These are phyloP conservation scores for Caenorhabditis auriculariae DNA, from an alignment of 2,888 invertebrate species.

Conservation along the genomic window DNA sequence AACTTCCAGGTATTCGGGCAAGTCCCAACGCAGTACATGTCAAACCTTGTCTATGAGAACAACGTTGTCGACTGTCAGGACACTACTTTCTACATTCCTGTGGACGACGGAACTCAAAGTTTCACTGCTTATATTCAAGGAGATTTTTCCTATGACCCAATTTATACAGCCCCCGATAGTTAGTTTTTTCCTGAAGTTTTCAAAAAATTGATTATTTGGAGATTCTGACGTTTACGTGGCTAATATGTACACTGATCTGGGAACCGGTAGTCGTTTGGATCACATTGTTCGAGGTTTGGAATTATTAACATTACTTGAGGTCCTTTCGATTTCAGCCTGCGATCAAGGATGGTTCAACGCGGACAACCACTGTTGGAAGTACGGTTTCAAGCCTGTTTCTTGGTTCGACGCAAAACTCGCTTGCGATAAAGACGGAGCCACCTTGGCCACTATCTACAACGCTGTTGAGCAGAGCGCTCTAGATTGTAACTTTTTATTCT, in stretches of 20 bases:
- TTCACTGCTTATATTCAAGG: conserved; percentile 33
- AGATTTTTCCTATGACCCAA: conserved; percentile 16
- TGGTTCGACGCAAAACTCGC: conserved; percentile 33
- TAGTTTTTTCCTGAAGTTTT: background rate
- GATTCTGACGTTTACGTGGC: conserved; percentile 4
- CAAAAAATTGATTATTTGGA: background rate
- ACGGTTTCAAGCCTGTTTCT: conserved; percentile 12
- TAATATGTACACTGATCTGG: conserved; percentile 37
- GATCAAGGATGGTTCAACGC: conserved; percentile 30
- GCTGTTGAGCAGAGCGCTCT: conserved; percentile 20
- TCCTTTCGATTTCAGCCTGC: conserved; percentile 20
- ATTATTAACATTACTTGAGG: background rate
- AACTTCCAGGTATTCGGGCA: conserved; percentile 18
- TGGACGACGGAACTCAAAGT: conserved; percentile 42
- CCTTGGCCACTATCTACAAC: conserved; percentile 34
- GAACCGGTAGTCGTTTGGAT: conserved; percentile 30
- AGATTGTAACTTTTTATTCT: conserved; percentile 5
- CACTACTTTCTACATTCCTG: conserved; percentile 44
- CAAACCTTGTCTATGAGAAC: conserved; percentile 33
- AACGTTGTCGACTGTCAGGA: conserved; percentile 28
- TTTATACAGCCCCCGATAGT: conserved; percentile 22
- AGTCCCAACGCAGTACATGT: conserved; percentile 38
- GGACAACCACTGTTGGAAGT: conserved; percentile 32
- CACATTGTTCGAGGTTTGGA: conserved; percentile 21
- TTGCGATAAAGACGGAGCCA: conserved; percentile 30